Evolutionary conservation across 2,113 vertebrate species (phyloP), one percentile per base, ranked within the genome.

Genomic region (Pseudonaja textilis): DNA sequence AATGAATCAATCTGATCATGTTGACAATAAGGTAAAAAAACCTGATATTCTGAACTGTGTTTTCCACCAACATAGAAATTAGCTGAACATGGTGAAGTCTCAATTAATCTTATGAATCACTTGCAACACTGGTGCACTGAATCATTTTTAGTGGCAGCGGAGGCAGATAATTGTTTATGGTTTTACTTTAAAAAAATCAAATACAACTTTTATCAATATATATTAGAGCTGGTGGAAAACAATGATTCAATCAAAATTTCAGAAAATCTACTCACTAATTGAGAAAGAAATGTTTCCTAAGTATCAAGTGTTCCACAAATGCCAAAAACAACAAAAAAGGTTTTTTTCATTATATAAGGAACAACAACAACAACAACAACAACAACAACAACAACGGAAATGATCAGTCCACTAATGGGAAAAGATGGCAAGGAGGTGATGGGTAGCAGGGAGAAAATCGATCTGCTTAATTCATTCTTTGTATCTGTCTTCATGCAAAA

Each of bases 121-220:
- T 54, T 34, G 20, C 4, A 92, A 93, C 88, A 90, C n/a, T 34
- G 69, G 0, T 7, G 91, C 93, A 16, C 25, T 50, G 85, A 92
- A 42, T 64, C 55, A 93, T 87, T 42, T 92, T 9, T 87, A 93
- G 54, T 2, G 12, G 90, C 56, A 0, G 56, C n/a, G 16, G 91
- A 3, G 45, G 92, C 93, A 93, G 47, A 0, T 92, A 93, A 91
- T 90, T 93, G 91, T 94, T 11, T n/a, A 89, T 22, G 88, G 61
- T 90, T 95, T 45, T 45, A 25, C 25, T 93, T 93, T 69, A 39
- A 93, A 87, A 69, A 50, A 50, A 87, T 90, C 29, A 87, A 57
- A 93, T 25, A 85, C 0, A 93, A 3, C 22, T 42, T 96, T 95
- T 93, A 93, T 18, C 34, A 93, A 45, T 88, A 89, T 93, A 89